Evolutionary conservation across 2,888 invertebrate genomes (phyloP).

Genomic region (Pomacea canaliculata): DNA sequence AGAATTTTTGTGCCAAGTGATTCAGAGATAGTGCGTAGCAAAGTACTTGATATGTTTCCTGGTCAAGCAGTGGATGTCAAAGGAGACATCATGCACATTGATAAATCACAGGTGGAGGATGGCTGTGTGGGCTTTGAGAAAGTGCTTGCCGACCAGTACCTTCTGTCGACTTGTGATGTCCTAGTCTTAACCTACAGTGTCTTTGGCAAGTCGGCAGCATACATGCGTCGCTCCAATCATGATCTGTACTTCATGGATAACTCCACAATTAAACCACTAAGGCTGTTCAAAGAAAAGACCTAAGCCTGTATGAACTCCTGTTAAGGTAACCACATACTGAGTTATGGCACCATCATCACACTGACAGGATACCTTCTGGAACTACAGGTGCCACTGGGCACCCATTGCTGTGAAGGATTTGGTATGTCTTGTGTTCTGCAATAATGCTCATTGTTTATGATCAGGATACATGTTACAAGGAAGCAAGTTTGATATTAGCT

Average conservation of each 20-base stretch:
- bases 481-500: too few relatives aligned
- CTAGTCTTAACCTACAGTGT: conserved; percentile 41
- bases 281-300: conserved; percentile 33
- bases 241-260: conserved; percentile 38
- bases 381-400: too few relatives aligned
- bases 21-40: conserved; percentile 34
- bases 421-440: too few relatives aligned
- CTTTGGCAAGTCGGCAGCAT: conserved; percentile 41
- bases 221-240: conserved; percentile 37
- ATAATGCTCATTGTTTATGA: too few relatives aligned
- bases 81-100: conserved; percentile 44
- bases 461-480: too few relatives aligned
- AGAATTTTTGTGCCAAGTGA: conserved; percentile 43
- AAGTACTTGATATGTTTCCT: conserved; percentile 34
- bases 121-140: conserved; percentile 39
- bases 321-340: background rate
- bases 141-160: conserved; percentile 40
- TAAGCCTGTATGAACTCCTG: background rate
- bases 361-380: too few relatives aligned
- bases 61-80: conserved; percentile 31
- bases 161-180: conserved; percentile 39
- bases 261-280: conserved; percentile 32
- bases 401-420: too few relatives aligned
- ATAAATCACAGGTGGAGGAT: conserved; percentile 29
- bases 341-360: too few relatives aligned